A percentile compares a stretch with the other conserved stretches of the same genome.
Evolutionary conservation across 23 tunicate species (phyloP).

Genomic region (Phallusia fumigata): DNA sequence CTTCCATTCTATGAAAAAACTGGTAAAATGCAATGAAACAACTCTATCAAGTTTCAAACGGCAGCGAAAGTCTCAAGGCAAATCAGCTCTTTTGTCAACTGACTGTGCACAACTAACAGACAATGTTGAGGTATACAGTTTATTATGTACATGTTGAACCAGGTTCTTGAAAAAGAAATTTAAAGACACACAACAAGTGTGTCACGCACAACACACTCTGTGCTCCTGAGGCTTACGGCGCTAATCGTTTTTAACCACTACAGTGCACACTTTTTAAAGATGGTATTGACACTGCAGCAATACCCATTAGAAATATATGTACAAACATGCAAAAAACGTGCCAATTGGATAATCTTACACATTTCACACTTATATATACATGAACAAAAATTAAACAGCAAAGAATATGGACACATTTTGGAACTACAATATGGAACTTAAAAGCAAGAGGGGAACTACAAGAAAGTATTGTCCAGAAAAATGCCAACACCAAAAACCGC

Average conservation of each 20-base stretch:
- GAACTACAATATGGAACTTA: not conserved
- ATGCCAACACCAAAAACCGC: not conserved
- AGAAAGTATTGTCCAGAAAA: not conserved
- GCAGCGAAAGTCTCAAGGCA: no score
- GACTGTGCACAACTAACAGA: no score
- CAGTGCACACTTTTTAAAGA: not conserved
- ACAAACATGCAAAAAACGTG: no score
- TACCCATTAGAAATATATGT: no score
- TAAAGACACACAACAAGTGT: slow-evolving; percentile 3
- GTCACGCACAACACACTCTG: slow-evolving; percentile 7
- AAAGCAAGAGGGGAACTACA: slow-evolving; percentile 1
- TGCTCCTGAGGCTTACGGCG: slow-evolving; percentile 15
- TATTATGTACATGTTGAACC: slow-evolving; percentile 9
- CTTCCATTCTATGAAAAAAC: no score
- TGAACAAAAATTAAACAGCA: no score
- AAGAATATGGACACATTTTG: not conserved
- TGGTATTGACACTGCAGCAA: not conserved
- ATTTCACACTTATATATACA: no score
- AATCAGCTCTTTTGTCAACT: no score
- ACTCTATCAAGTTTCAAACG: no score
- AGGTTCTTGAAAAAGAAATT: slow-evolving; percentile 2
- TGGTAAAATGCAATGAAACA: no score
- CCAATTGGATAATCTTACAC: no score
- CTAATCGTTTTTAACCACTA: not conserved
- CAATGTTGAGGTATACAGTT: slow-evolving; percentile 2